These are phyloP conservation scores for Cuniculus paca DNA, from an alignment of 2,797 vertebrate genomes.

Conservation along the genomic window DNA sequence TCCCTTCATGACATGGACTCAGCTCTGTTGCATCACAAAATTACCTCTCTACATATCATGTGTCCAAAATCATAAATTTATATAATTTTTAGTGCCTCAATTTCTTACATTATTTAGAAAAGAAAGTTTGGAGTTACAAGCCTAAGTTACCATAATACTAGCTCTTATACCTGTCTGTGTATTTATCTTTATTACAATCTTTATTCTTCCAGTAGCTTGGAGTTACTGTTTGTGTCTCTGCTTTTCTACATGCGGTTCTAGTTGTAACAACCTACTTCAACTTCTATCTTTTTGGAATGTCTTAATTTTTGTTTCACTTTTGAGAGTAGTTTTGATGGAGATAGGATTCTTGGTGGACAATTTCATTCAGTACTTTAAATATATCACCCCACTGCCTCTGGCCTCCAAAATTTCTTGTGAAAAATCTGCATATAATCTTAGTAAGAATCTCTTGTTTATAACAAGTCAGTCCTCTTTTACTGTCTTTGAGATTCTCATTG, in stretches of 20 bases:
- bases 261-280: background rate
- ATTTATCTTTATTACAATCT: background rate
- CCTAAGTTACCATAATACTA: background rate
- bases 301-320: background rate
- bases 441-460: background rate
- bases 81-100: background rate
- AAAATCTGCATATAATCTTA: background rate
- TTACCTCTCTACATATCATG: background rate
- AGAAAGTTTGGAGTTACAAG: background rate
- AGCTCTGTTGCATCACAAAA: background rate
- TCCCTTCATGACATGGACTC: background rate
- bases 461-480: background rate
- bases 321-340: background rate
- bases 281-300: background rate
- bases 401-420: background rate
- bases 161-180: background rate
- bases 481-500: background rate
- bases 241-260: background rate
- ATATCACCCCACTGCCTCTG: background rate
- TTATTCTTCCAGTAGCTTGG: background rate
- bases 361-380: background rate
- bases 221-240: background rate
- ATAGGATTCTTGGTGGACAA: background rate
- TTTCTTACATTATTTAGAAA: background rate
- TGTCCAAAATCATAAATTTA: background rate